phyloP scores from a whole-genome alignment of 1,140 invertebrate genomes.

The Aradophagus sp. region DNA sequence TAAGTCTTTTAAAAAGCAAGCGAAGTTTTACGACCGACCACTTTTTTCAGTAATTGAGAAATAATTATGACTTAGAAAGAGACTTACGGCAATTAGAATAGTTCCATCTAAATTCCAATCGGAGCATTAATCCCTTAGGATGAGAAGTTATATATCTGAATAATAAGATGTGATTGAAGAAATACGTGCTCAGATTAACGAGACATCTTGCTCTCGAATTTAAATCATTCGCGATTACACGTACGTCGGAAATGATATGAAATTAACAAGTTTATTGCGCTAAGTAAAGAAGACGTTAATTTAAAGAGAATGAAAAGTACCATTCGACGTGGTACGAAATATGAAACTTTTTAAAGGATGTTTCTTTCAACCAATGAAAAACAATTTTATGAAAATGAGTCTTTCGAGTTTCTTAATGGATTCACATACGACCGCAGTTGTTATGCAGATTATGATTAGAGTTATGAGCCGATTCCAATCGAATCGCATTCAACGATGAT shows the following conservation, averaged over 20 bases:
- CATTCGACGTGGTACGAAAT: too few species aligned
- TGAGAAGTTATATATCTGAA: conserved; percentile 35
- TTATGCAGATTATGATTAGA: conserved; percentile 55
- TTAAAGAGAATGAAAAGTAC: neutral
- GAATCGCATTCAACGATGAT: conserved; percentile 50
- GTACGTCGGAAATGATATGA: conserved; percentile 15
- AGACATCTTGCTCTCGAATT: conserved; percentile 30
- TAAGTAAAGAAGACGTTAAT: neutral
- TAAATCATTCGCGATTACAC: conserved; percentile 28
- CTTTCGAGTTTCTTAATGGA: conserved; percentile 27
- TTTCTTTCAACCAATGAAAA: too few species aligned
- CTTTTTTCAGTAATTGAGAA: too few species aligned
- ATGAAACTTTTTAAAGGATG: conserved; percentile 15
- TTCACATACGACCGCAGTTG: conserved; percentile 33
- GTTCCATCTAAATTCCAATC: conserved; percentile 43
- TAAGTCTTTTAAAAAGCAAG: too few species aligned
- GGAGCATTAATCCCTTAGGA: conserved; percentile 40
- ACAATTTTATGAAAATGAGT: too few species aligned
- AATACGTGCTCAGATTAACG: conserved; percentile 45
- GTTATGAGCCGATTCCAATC: conserved; percentile 51
- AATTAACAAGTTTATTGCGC: too few species aligned
- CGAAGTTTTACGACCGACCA: too few species aligned
- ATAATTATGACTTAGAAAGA: too few species aligned
- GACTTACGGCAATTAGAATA: conserved; percentile 10
- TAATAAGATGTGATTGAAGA: conserved; percentile 43